Conservation (phyloP, 2,797 vertebrate species). For the Florisuga fusca region DNA sequence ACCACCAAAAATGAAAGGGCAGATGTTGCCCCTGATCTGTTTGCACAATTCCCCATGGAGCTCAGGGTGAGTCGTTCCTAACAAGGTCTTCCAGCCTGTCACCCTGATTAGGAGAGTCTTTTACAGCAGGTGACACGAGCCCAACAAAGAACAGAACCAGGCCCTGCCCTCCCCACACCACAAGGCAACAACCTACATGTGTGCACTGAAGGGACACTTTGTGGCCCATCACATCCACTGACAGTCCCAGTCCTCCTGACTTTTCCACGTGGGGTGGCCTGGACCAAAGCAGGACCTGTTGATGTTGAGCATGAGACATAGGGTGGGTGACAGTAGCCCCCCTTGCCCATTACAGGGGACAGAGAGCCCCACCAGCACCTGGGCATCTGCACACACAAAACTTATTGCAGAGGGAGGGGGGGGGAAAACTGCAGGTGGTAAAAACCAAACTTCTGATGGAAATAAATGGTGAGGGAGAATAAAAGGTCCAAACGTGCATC, state of each 20-base stretch:
- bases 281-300: accelerated
- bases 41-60: not conserved
- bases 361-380: accelerated
- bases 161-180: accelerated
- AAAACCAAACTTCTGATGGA: not conserved
- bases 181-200: accelerated
- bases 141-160: not conserved
- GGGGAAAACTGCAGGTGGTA: accelerated
- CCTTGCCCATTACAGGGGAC: not conserved
- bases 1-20: not conserved
- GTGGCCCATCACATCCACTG: accelerated
- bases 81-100: constrained; percentile 1
- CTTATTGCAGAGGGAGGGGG: not conserved
- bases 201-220: accelerated
- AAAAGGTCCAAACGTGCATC: accelerated
- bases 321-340: not conserved
- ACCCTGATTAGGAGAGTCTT: not conserved
- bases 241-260: not conserved
- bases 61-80: not conserved
- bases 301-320: not conserved
- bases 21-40: not conserved
- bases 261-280: accelerated
- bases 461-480: not conserved
- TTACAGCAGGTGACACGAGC: not conserved
- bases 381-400: accelerated